Conservation (phyloP, 2,888 invertebrate genomes). For the Heliothis peltigera region DNA sequence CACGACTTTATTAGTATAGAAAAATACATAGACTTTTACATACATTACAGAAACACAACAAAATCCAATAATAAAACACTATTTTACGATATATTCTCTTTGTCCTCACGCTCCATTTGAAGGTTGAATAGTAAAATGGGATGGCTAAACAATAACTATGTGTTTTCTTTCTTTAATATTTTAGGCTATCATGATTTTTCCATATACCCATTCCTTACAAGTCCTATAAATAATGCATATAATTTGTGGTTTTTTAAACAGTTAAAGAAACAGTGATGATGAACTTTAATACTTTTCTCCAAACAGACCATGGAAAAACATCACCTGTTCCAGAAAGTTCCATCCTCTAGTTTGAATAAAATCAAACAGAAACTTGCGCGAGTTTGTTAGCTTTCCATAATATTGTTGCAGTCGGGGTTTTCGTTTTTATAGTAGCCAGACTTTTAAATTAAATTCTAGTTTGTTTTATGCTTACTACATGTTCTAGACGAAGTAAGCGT, state of each 20-base stretch:
- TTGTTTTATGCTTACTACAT: background rate
- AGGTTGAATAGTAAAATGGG: conserved; percentile 65
- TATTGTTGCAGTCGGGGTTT: conserved; percentile 18
- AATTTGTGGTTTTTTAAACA: too few relatives aligned
- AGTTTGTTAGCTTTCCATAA: conserved; percentile 35
- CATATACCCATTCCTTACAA: too few relatives aligned
- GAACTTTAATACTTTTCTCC: conserved; percentile 15
- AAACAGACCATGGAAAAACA: conserved; percentile 32
- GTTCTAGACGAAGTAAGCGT: too few relatives aligned
- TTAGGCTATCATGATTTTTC: too few relatives aligned
- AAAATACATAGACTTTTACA: conserved; percentile 16
- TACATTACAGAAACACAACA: conserved; percentile 55
- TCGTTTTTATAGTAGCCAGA: conserved; percentile 8
- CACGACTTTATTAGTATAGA: too few relatives aligned
- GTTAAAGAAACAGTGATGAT: too few relatives aligned
- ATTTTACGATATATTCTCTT: conserved; percentile 63
- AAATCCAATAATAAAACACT: conserved; percentile 58
- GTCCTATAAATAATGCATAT: too few relatives aligned
- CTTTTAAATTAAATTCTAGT: conserved; percentile 19
- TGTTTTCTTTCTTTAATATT: conserved; percentile 48
- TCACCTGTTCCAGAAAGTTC: conserved; percentile 16
- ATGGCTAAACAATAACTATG: conserved; percentile 55
- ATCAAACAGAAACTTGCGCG: conserved; percentile 43
- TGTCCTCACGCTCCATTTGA: conserved; percentile 64
- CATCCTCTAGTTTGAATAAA: conserved; percentile 41